Percentiles rank a stretch among this genome's conserved stretches.
Conservation (phyloP, 2,113 vertebrate species). For the Colossoma macropomum region DNA sequence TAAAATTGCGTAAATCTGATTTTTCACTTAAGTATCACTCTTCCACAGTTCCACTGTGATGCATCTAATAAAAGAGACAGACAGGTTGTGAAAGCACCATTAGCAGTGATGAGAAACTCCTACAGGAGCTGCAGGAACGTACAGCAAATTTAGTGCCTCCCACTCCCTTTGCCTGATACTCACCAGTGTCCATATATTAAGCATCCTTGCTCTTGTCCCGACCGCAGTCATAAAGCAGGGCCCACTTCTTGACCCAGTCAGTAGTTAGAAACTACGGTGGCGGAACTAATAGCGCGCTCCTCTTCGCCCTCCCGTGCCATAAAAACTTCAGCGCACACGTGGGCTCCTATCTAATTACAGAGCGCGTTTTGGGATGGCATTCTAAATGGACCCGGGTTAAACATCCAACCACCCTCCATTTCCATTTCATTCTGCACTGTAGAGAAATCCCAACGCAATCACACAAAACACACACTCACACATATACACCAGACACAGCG, state of each 20-base stretch:
- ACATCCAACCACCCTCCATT: conserved; percentile 34
- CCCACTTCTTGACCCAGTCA: conserved; percentile 43
- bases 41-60: background rate
- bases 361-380: conserved; percentile 39
- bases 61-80: background rate
- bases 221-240: conserved; percentile 30
- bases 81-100: conserved; percentile 13
- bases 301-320: conserved; percentile 21
- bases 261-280: conserved; percentile 29
- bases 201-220: conserved; percentile 12
- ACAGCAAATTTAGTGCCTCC: conserved; percentile 21
- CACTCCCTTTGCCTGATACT: background rate
- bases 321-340: conserved; percentile 44
- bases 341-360: conserved; percentile 49
- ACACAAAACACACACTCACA: background rate
- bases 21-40: background rate
- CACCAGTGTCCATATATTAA: conserved; percentile 50
- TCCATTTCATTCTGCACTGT: conserved; percentile 21
- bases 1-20: background rate
- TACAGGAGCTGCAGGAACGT: background rate
- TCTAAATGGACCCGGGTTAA: conserved; percentile 43
- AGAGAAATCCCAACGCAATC: conserved; percentile 25
- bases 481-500: background rate
- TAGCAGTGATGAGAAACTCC: background rate
- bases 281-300: conserved; percentile 39